Conservation (phyloP, 2,113 vertebrate genomes). For the Oncorhynchus tshawytscha region DNA sequence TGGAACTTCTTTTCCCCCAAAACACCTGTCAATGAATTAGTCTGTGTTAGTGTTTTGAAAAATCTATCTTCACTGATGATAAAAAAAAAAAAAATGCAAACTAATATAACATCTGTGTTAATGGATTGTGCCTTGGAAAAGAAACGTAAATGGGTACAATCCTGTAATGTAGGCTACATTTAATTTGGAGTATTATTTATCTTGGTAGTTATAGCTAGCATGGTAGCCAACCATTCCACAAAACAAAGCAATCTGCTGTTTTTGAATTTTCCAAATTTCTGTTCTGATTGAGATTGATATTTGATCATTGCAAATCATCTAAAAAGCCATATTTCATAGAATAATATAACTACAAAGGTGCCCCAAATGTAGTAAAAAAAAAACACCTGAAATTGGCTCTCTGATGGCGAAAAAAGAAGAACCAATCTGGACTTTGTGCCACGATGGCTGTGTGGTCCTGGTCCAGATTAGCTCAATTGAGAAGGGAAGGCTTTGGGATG, state of each 20-base stretch:
- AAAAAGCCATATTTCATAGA: slow-evolving; percentile 49
- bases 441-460: slow-evolving; percentile 56
- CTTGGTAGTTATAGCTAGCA: not conserved
- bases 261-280: not conserved
- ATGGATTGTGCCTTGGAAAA: not conserved
- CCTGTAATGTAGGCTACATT: not conserved
- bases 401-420: slow-evolving; percentile 73
- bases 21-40: slow-evolving; percentile 77
- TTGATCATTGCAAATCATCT: slow-evolving; percentile 33
- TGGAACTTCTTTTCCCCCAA: slow-evolving; percentile 71
- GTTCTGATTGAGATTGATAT: not conserved
- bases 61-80: slow-evolving; percentile 54
- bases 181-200: not conserved
- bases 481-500: slow-evolving; percentile 68
- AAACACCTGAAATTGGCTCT: slow-evolving; percentile 53
- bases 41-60: slow-evolving; percentile 52
- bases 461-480: slow-evolving; percentile 74
- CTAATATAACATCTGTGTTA: slow-evolving; percentile 42
- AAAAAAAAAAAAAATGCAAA: slow-evolving; percentile 53
- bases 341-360: slow-evolving; percentile 56
- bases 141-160: not conserved
- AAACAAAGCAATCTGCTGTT: not conserved
- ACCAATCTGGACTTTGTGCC: slow-evolving; percentile 65
- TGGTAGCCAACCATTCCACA: not conserved
- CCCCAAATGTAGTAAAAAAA: slow-evolving; percentile 69